phyloP scores from a whole-genome alignment of 2,888 invertebrate species.

The Hypercompe scribonia region DNA sequence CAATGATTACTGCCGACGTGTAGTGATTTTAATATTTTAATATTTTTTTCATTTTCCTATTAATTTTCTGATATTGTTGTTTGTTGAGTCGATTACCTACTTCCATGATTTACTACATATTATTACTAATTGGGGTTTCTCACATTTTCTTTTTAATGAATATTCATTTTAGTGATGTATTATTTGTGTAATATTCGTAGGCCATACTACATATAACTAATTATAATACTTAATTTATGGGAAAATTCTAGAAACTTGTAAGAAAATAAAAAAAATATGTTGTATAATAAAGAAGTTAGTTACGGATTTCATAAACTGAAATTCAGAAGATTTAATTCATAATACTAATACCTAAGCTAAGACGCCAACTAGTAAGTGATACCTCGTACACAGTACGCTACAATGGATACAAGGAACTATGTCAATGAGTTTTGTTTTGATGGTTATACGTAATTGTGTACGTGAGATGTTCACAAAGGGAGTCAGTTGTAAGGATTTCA shows the following conservation, averaged over 20 bases:
- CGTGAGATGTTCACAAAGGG: constrained; percentile 38
- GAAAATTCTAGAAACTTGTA: too few relatives aligned
- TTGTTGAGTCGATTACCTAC: constrained; percentile 50
- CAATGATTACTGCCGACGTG: constrained; percentile 40
- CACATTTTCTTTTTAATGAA: constrained; percentile 20
- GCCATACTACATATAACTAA: too few relatives aligned
- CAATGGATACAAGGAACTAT: neutral
- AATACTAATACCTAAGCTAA: neutral
- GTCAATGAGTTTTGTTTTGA: constrained; percentile 23
- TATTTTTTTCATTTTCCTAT: constrained; percentile 51
- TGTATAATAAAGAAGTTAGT: neutral
- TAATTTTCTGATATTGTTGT: constrained; percentile 39
- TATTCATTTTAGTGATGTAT: too few relatives aligned
- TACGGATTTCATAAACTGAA: neutral
- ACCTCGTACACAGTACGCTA: neutral
- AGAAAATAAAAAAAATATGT: neutral
- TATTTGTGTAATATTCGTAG: too few relatives aligned
- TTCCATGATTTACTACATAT: constrained; percentile 38
- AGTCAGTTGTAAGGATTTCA: constrained; percentile 23
- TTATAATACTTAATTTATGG: too few relatives aligned
- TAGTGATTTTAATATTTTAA: constrained; percentile 34
- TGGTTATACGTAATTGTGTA: constrained; percentile 34
- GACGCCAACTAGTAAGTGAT: neutral
- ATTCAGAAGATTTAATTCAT: neutral
- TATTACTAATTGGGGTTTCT: constrained; percentile 41